Evolutionary conservation across 2,797 vertebrate genomes (phyloP).

Genomic region (Phyllotis vaccarum): DNA sequence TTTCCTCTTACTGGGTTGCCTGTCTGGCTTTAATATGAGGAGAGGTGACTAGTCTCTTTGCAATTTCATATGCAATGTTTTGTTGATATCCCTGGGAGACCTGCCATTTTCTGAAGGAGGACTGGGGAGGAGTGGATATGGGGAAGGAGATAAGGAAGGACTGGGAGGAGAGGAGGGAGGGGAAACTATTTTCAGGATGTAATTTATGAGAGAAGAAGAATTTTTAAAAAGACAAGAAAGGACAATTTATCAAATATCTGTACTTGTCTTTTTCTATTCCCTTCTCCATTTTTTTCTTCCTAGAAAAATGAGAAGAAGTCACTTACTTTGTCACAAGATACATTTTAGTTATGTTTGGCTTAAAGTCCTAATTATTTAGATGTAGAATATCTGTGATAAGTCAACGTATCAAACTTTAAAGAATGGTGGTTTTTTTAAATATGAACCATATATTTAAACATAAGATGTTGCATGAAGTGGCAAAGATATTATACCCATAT

Average conservation of each 20-base stretch:
- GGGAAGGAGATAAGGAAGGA: too few relatives aligned
- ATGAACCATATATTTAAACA: neutral
- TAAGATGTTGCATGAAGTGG: neutral
- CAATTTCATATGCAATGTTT: too few relatives aligned
- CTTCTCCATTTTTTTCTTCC: neutral
- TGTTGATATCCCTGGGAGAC: too few relatives aligned
- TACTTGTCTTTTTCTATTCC: neutral
- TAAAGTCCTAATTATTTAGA: neutral
- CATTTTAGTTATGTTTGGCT: neutral
- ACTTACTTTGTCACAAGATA: neutral
- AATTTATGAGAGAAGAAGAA: too few relatives aligned
- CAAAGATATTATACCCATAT: neutral
- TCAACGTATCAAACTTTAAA: slow-evolving; percentile 2
- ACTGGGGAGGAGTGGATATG: too few relatives aligned
- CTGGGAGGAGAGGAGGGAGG: too few relatives aligned
- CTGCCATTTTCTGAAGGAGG: too few relatives aligned
- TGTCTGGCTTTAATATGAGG: too few relatives aligned
- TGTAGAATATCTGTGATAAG: neutral
- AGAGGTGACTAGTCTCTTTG: too few relatives aligned
- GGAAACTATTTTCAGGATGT: too few relatives aligned
- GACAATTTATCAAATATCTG: neutral
- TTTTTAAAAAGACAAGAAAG: too few relatives aligned
- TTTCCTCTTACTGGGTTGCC: too few relatives aligned
- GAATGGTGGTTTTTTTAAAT: neutral
- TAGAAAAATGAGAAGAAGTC: neutral